These are phyloP conservation scores for Limnephilus rhombicus DNA, from an alignment of 2,888 invertebrate genomes.

Conservation along the genomic window DNA sequence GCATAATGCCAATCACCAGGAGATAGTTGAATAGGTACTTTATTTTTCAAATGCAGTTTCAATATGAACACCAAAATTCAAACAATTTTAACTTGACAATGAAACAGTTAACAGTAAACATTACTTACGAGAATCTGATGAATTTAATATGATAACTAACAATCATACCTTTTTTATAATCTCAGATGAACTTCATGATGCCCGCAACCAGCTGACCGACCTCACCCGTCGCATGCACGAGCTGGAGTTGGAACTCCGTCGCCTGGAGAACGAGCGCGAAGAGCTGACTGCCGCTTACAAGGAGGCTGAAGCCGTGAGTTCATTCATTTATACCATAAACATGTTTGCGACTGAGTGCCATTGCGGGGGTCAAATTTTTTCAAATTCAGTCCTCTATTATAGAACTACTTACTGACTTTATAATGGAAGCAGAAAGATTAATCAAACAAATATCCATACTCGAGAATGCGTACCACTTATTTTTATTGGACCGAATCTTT, in stretches of 20 bases:
- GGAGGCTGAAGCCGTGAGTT: slow-evolving; percentile 97
- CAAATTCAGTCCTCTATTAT: background rate
- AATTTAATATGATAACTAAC: background rate
- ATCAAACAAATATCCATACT: background rate
- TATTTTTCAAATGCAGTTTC: no score
- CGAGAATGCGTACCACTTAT: background rate
- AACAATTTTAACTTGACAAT: no score
- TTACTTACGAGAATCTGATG: background rate
- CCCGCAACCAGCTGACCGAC: slow-evolving; percentile 95
- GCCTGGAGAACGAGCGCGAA: slow-evolving; percentile 99
- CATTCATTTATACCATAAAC: background rate
- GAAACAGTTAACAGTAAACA: background rate
- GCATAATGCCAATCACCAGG: no score
- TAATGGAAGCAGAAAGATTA: background rate
- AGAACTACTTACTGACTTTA: background rate
- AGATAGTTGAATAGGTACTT: no score
- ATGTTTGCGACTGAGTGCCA: background rate
- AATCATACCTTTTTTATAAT: slow-evolving; percentile 54
- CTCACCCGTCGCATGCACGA: slow-evolving; percentile 98
- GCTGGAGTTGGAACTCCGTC: slow-evolving; percentile 96
- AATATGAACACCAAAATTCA: no score
- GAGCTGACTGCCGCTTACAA: slow-evolving; percentile 98
- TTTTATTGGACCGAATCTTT: background rate
- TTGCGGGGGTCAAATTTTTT: background rate
- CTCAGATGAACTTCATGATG: slow-evolving; percentile 96